These are phyloP conservation scores for Bubo blakistoni DNA, from an alignment of 2,113 vertebrate species.

Conservation along the genomic window DNA sequence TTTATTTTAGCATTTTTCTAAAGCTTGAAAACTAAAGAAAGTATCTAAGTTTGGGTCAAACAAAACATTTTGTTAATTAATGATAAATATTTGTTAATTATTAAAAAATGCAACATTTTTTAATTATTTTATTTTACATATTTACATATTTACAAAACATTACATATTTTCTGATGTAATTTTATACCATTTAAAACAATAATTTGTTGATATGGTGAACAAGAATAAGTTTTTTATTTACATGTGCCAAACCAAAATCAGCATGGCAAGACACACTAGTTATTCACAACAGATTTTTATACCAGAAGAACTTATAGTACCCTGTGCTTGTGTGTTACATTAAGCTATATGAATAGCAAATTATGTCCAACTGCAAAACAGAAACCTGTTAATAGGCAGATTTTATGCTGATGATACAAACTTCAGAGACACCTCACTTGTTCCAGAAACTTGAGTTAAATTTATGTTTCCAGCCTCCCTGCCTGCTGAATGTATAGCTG, in stretches of 20 bases:
- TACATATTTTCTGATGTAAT: neutral
- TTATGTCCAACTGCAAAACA: neutral
- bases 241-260: neutral
- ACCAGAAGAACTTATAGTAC: neutral
- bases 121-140: no score
- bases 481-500: accelerated
- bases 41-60: neutral
- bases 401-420: neutral
- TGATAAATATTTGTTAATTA: neutral
- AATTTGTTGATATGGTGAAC: neutral
- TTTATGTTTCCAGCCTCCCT: neutral
- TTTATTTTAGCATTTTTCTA: neutral
- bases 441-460: neutral
- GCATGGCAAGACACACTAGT: neutral
- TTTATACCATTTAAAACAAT: neutral
- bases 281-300: neutral
- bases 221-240: neutral
- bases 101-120: neutral
- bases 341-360: neutral
- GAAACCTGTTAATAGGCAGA: neutral
- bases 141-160: no score
- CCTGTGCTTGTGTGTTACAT: neutral
- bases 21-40: neutral
- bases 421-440: neutral
- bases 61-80: neutral